phyloP scores from a whole-genome alignment of 92 coral and sea anemone species.

The Siderastrea siderea region DNA sequence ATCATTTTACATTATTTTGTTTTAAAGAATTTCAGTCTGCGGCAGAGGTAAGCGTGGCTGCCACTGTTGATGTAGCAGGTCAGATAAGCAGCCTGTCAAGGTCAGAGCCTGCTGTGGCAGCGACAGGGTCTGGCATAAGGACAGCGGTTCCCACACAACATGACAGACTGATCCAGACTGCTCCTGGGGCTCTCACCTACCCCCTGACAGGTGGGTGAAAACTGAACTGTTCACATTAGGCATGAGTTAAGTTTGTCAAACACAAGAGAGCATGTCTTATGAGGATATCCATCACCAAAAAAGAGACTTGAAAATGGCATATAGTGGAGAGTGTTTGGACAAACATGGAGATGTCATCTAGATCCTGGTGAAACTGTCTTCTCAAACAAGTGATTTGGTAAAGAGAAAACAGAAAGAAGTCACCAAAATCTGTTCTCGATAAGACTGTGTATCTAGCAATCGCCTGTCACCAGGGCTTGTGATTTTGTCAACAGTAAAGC shows the following conservation, averaged over 20 bases:
- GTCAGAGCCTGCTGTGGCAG: slow-evolving; percentile 8
- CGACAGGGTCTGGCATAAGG: neutral
- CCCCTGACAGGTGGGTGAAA: slow-evolving; percentile 8
- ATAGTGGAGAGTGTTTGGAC: too few species aligned
- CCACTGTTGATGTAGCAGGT: slow-evolving; percentile 31
- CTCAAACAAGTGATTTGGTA: too few species aligned
- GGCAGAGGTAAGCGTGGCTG: slow-evolving; percentile 36
- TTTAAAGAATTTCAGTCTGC: slow-evolving; percentile 29
- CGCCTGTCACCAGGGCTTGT: too few species aligned
- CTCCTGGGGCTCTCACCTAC: slow-evolving; percentile 9
- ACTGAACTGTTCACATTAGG: neutral
- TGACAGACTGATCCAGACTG: slow-evolving; percentile 8
- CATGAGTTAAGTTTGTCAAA: neutral
- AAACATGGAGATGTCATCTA: too few species aligned
- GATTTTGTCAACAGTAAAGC: neutral
- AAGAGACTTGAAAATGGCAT: too few species aligned
- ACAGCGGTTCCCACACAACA: neutral
- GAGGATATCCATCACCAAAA: neutral
- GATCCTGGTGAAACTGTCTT: too few species aligned
- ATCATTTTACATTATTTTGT: neutral
- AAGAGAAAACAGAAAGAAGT: too few species aligned
- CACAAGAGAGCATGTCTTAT: neutral
- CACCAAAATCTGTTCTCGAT: too few species aligned
- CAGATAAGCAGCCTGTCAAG: slow-evolving; percentile 9
- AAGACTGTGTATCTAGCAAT: too few species aligned